Conservation (phyloP, 2,888 invertebrate species). For the Scaptomyza cyrtandrae region DNA sequence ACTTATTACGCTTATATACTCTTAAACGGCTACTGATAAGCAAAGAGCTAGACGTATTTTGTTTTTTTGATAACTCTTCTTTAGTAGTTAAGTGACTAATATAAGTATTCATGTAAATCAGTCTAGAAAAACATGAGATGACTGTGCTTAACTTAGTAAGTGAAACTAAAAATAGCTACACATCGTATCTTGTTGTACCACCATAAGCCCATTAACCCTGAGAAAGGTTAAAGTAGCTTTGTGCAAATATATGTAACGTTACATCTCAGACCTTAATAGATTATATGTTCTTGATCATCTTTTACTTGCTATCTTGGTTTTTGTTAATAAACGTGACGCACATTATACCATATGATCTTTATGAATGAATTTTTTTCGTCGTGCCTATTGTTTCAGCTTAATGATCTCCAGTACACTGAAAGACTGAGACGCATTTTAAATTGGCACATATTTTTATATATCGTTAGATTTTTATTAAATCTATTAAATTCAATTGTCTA, state of each 20-base stretch:
- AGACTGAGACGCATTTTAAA: no score
- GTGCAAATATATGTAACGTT: not conserved
- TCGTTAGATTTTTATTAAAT: no score
- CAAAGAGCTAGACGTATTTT: not conserved
- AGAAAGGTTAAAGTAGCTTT: not conserved
- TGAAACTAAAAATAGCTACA: not conserved
- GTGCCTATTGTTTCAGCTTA: no score
- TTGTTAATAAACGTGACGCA: not conserved
- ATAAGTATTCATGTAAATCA: not conserved
- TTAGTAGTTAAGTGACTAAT: not conserved
- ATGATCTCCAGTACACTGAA: not conserved
- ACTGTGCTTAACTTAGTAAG: not conserved
- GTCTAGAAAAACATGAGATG: not conserved
- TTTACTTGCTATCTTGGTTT: not conserved
- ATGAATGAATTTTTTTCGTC: not conserved
- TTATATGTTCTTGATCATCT: not conserved
- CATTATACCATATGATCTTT: not conserved
- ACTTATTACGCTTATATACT: conserved; percentile 16
- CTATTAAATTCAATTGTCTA: no score
- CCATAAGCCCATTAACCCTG: not conserved
- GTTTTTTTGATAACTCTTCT: not conserved
- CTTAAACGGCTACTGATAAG: not conserved
- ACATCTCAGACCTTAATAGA: not conserved
- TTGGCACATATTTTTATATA: no score
- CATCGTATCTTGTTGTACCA: not conserved